These are phyloP conservation scores for Caenorhabditis inopinata DNA, from an alignment of 1,140 invertebrate genomes.

Conservation along the genomic window DNA sequence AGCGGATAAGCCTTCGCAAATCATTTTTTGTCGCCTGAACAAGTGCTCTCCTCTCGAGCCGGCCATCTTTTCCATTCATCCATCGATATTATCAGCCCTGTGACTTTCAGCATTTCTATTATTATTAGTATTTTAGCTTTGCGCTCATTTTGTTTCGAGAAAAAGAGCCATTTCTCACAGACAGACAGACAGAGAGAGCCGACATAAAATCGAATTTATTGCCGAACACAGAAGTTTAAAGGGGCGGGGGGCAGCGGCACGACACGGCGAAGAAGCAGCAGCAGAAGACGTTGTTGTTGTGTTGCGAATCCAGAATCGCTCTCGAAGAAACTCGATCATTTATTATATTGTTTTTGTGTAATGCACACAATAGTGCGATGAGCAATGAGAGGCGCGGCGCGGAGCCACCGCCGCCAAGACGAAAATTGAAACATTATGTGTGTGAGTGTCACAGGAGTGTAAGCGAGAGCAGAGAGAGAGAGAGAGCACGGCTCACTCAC, in stretches of 20 bases:
- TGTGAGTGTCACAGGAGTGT: not conserved
- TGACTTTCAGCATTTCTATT: no score
- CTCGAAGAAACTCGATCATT: constrained; percentile 10
- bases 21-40: constrained; percentile 20
- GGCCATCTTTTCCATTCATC: not conserved
- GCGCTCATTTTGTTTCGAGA: no score
- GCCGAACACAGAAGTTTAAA: constrained; percentile 13
- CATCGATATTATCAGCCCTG: no score
- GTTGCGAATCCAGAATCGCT: not conserved
- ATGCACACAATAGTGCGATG: no score
- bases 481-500: not conserved
- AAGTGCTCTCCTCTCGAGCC: not conserved
- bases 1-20: not conserved
- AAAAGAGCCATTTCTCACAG: no score
- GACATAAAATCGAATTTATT: constrained; percentile 28
- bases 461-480: not conserved
- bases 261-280: no score
- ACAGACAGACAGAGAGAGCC: no score
- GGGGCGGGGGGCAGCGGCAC: no score
- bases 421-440: constrained; percentile 30
- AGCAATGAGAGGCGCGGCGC: no score
- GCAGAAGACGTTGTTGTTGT: constrained; percentile 33
- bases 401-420: no score
- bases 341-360: constrained; percentile 33
- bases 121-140: no score